phyloP scores from a whole-genome alignment of 2,113 vertebrate genomes.

The Pristiophorus japonicus region DNA sequence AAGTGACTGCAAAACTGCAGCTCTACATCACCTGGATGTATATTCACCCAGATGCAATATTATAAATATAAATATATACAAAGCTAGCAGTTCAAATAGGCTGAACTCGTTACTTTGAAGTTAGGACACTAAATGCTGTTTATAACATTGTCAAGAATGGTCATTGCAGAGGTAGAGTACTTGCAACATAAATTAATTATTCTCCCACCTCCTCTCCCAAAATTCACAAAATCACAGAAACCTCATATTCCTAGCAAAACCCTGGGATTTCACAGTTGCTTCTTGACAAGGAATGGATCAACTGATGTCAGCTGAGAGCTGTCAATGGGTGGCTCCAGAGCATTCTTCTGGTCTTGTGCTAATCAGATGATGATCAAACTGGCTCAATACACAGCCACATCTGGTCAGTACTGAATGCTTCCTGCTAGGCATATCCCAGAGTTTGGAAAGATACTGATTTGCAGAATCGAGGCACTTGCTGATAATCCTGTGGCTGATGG shows the following conservation, averaged over 20 bases:
- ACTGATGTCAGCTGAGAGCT: not conserved
- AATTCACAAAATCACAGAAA: not conserved
- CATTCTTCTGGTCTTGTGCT: not conserved
- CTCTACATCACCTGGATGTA: not conserved
- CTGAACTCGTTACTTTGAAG: not conserved
- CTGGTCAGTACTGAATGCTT: not conserved
- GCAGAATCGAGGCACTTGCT: not conserved
- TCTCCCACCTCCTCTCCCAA: not conserved
- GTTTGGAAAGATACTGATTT: not conserved
- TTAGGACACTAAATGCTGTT: not conserved
- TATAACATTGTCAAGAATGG: not conserved
- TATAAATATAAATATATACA: not conserved
- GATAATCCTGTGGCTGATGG: not conserved
- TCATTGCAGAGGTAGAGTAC: not conserved
- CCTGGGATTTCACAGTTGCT: not conserved
- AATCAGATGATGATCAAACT: not conserved
- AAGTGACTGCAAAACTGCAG: not conserved
- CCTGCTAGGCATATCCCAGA: not conserved
- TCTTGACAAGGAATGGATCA: not conserved
- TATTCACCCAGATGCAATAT: not conserved
- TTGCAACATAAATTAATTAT: not conserved
- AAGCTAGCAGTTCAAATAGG: not conserved
- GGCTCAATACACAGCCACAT: not conserved
- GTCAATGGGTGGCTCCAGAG: not conserved
- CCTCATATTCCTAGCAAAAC: not conserved